phyloP scores from a whole-genome alignment of 2,797 vertebrate genomes.

The Staurois parvus region DNA sequence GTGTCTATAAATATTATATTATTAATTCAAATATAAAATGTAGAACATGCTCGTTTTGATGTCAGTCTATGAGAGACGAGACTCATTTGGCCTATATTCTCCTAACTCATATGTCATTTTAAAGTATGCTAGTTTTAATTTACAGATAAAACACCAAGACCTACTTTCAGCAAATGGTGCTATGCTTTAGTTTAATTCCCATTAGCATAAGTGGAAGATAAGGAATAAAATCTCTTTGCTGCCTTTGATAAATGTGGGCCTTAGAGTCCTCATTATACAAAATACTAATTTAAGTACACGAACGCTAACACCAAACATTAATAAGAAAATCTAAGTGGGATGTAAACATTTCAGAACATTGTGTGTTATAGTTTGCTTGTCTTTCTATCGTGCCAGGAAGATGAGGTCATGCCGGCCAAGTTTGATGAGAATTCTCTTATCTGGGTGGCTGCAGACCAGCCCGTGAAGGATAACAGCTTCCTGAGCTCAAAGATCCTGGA shows the following conservation, averaged over 20 bases:
- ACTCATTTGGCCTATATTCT: constrained; percentile 42
- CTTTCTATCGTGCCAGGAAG: constrained; percentile 78
- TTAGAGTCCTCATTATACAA: constrained; percentile 22
- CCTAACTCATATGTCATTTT: constrained; percentile 46
- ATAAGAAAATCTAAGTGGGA: not conserved
- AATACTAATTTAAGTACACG: constrained; percentile 19
- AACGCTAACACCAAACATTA: constrained; percentile 2
- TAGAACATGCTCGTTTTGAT: constrained; percentile 11
- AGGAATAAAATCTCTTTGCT: constrained; percentile 35
- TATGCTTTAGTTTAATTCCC: constrained; percentile 40
- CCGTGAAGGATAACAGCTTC: constrained; percentile 87
- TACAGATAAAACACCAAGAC: constrained; percentile 49
- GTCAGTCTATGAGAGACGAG: constrained; percentile 20
- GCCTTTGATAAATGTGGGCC: constrained; percentile 20
- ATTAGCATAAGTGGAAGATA: constrained; percentile 46
- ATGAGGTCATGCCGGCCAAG: constrained; percentile 87
- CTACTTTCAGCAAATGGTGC: constrained; percentile 38
- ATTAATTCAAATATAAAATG: not conserved
- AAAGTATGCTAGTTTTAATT: constrained; percentile 30
- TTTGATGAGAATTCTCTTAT: constrained; percentile 87
- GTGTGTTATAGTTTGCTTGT: not conserved
- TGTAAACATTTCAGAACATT: not conserved
- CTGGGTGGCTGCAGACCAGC: constrained; percentile 87
- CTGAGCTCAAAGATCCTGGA: constrained; percentile 86
- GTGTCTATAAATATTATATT: not conserved